Evolutionary conservation across 1,140 invertebrate species (phyloP).

Genomic region (Drosophila elegans): DNA sequence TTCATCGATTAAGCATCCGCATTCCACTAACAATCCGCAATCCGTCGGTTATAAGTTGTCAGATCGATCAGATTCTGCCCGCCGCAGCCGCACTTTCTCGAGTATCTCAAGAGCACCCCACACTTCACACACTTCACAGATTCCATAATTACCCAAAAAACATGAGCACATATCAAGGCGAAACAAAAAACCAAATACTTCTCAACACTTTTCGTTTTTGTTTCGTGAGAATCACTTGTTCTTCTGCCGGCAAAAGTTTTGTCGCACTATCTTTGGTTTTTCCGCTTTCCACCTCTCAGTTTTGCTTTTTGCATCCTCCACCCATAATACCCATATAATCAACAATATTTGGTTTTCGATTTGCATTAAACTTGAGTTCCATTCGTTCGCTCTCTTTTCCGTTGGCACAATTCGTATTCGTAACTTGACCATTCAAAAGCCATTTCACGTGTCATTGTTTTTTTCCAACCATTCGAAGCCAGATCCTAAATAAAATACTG

Average conservation of each 20-base stretch:
- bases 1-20: constrained; percentile 50
- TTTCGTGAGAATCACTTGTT: constrained; percentile 37
- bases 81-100: constrained; percentile 25
- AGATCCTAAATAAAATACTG: constrained; percentile 81
- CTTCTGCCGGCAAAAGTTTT: constrained; percentile 33
- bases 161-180: constrained; percentile 34
- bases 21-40: constrained; percentile 42
- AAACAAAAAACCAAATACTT: constrained; percentile 43
- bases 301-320: constrained; percentile 6
- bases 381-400: constrained; percentile 31
- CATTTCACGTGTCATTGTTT: constrained; percentile 84
- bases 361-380: constrained; percentile 45
- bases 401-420: constrained; percentile 71
- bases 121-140: constrained; percentile 27
- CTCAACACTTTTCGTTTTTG: constrained; percentile 47
- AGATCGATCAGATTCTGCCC: constrained; percentile 9
- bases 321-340: constrained; percentile 37
- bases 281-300: constrained; percentile 15
- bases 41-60: constrained; percentile 45
- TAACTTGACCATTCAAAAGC: constrained; percentile 82
- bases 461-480: constrained; percentile 80
- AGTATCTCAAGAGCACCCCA: constrained; percentile 38
- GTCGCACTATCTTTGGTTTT: constrained; percentile 22
- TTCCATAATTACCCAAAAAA: constrained; percentile 57
- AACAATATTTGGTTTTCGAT: constrained; percentile 51